A percentile compares a stretch with the other conserved stretches of the same genome.
Evolutionary conservation across 2,113 vertebrate genomes (phyloP).

Genomic region (Odocoileus hemionus): DNA sequence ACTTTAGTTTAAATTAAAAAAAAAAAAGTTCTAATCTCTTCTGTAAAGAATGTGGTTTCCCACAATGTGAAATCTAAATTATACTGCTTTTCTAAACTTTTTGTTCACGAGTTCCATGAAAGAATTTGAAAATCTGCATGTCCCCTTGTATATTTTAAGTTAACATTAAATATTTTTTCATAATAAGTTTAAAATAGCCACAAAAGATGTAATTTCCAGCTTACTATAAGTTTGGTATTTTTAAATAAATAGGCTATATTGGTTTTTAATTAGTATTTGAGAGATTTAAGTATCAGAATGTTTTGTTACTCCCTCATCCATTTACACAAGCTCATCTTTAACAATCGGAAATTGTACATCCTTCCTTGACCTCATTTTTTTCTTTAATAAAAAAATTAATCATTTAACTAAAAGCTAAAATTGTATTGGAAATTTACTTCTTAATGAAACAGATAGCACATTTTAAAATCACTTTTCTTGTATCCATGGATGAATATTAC

Average conservation of each 20-base stretch:
- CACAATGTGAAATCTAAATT: not conserved
- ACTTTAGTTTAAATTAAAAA: not conserved
- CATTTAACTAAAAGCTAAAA: not conserved
- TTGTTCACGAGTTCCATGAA: not conserved
- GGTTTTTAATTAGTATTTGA: not conserved
- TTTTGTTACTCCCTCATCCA: not conserved
- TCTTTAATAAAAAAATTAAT: not conserved
- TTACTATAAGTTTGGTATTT: not conserved
- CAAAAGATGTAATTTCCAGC: not conserved
- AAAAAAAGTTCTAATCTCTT: slow-evolving; percentile 14
- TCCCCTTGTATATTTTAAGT: slow-evolving; percentile 15
- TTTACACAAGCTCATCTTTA: not conserved
- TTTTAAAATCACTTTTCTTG: not conserved
- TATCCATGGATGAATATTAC: not conserved
- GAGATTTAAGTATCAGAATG: not conserved
- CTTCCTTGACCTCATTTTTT: not conserved
- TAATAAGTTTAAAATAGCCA: not conserved
- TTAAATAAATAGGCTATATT: not conserved
- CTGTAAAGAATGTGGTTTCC: not conserved
- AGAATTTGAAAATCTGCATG: slow-evolving; percentile 7
- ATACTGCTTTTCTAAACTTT: not conserved
- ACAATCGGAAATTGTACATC: not conserved
- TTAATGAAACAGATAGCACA: not conserved
- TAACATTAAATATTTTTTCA: not conserved
- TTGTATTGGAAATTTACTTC: not conserved